Conservation (phyloP, 2,113 vertebrate genomes). For the Pogonocichla stellata region DNA sequence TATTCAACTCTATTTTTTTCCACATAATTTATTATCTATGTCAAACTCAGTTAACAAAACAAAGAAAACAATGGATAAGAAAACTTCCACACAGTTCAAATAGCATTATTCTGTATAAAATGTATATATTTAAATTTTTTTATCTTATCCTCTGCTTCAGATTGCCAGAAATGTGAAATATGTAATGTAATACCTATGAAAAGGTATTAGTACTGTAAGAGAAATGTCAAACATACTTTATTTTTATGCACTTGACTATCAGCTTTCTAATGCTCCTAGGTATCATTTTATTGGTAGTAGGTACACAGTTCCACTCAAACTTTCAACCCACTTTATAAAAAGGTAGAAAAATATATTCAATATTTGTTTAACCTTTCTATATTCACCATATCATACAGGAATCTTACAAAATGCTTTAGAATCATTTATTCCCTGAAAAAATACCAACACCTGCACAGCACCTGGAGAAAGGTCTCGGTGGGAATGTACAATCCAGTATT, state of each 20-base stretch:
- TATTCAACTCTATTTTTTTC: background rate
- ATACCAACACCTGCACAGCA: conserved; percentile 6
- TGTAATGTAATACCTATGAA: background rate
- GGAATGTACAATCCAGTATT: background rate
- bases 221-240: background rate
- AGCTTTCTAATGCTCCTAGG: conserved; percentile 24
- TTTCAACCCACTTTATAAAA: conserved; percentile 66
- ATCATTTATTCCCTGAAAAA: conserved; percentile 44
- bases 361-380: conserved; percentile 62
- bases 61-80: background rate
- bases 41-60: conserved; percentile 5
- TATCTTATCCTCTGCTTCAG: background rate
- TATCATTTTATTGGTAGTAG: background rate
- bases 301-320: conserved; percentile 20
- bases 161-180: conserved; percentile 3
- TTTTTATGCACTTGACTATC: background rate
- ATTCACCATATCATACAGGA: conserved; percentile 32
- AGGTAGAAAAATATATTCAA: conserved; percentile 77
- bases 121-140: background rate
- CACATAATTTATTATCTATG: background rate
- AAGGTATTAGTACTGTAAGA: conserved; percentile 2
- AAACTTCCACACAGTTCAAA: background rate
- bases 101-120: conserved; percentile 38
- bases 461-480: background rate
- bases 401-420: conserved; percentile 62